Percentiles rank a stretch among this genome's conserved stretches.
These are phyloP conservation scores for Spisula solida DNA, from an alignment of 2,888 invertebrate genomes.

Conservation along the genomic window DNA sequence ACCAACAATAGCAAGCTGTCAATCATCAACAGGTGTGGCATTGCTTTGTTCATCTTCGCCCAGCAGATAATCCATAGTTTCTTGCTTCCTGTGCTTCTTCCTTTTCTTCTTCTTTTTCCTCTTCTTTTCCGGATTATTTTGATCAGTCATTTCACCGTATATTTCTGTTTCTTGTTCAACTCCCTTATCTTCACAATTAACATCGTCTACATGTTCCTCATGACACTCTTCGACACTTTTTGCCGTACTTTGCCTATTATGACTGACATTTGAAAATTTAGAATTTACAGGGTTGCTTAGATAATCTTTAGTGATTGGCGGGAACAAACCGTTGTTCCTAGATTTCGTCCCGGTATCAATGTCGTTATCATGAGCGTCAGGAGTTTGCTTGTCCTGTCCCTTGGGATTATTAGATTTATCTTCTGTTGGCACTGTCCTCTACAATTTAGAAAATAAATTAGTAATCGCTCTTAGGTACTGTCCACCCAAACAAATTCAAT, in stretches of 20 bases:
- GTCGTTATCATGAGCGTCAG: too few relatives aligned
- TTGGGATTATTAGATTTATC: background rate
- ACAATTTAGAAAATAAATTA: background rate
- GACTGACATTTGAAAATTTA: background rate
- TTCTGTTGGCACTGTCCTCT: background rate
- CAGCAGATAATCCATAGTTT: background rate
- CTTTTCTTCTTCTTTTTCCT: constrained; percentile 11
- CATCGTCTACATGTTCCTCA: background rate
- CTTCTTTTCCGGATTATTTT: background rate
- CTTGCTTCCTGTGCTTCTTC: background rate
- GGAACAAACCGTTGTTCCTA: background rate
- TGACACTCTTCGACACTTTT: background rate
- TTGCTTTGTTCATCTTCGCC: background rate
- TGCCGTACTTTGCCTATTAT: background rate
- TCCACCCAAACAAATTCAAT: background rate
- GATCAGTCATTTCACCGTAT: background rate
- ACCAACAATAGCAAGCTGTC: too few relatives aligned
- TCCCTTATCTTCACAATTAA: background rate
- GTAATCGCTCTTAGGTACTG: background rate
- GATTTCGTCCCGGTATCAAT: background rate
- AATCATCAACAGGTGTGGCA: background rate
- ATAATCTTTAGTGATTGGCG: background rate
- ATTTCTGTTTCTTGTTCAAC: background rate
- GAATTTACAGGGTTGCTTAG: background rate
- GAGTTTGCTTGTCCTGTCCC: too few relatives aligned